Evolutionary conservation across 2,888 invertebrate species (phyloP), one percentile per base, ranked within the genome.

Genomic region (Meloe dianella): DNA sequence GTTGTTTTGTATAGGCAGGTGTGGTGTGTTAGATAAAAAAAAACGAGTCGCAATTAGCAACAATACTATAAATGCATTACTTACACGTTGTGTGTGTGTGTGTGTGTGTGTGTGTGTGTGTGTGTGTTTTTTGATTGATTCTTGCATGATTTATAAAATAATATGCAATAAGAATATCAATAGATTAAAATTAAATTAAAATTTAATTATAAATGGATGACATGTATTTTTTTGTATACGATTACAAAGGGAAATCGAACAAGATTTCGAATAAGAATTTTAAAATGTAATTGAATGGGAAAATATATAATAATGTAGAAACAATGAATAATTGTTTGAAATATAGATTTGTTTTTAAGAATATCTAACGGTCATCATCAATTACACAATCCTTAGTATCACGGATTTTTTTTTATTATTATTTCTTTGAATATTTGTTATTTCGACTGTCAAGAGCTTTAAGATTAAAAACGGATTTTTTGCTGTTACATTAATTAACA

Each of bases 191-290:
- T 54, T 24, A 54, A 54, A 24, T 54, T 27, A n/a, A 54, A 54
- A 27, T 27, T 8, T 14, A 51, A 54, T 54, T 54, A 54, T 54
- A 54, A 54, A 54, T 54, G 54, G 27, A 54, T 12, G 27, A 27
- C 54, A 54, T 54, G 54, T 54, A 54, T 6, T 4, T 27, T 20
- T 47, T 20, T 54, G 54, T 54, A 54, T 8, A 54, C 24, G 24
- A 54, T 27, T 54, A 54, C 27, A 54, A 54, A 54, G 54, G 54
- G 54, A 54, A 54, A 54, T 54, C 54, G 54, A 27, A 54, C 54
- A 54, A 27, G 24, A 54, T 54, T 54, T 27, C 54, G 27, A 24
- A 24, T 24, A n/a, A 27, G 54, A 54, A 54, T 54, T 54, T 22
- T 54, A 54, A 54, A 22, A 14, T 54, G 9, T n/a, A 54, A 27